Percentiles rank a stretch among this genome's conserved stretches.
Evolutionary conservation across 2,888 invertebrate genomes (phyloP).

Genomic region (Stenoptilia bipunctidactyla): DNA sequence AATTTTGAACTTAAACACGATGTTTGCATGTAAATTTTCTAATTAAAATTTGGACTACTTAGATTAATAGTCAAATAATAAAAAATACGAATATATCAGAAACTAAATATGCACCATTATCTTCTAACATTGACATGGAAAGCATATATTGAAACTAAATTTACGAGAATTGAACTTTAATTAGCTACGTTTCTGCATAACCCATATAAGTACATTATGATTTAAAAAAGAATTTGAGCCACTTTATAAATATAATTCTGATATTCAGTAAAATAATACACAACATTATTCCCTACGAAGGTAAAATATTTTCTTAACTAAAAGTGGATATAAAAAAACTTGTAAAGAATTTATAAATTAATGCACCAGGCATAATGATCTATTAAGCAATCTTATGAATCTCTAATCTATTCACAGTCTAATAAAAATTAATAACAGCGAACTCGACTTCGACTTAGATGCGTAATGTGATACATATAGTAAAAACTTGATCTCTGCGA

Average conservation of each 20-base stretch:
- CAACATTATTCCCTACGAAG: too few species aligned
- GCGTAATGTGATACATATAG: conserved; percentile 35
- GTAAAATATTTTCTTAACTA: conserved; percentile 21
- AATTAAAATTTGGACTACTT: conserved; percentile 32
- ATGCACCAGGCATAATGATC: conserved; percentile 45
- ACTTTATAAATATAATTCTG: conserved; percentile 8
- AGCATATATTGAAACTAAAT: conserved; percentile 26
- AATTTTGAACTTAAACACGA: conserved; percentile 22
- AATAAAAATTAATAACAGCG: conserved; percentile 36
- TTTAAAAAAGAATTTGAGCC: conserved; percentile 37
- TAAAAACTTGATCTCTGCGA: conserved; percentile 33
- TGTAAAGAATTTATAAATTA: conserved; percentile 45
- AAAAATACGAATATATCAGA: neutral
- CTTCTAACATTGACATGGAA: neutral
- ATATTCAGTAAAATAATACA: too few species aligned
- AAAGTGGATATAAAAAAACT: conserved; percentile 43
- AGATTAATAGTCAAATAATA: neutral
- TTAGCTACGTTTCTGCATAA: conserved; percentile 7
- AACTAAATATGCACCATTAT: neutral
- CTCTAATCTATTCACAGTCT: conserved; percentile 47
- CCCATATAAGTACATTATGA: conserved; percentile 46
- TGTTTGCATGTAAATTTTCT: conserved; percentile 20
- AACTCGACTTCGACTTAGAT: conserved; percentile 28
- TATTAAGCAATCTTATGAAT: conserved; percentile 34
- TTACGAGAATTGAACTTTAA: conserved; percentile 18